Evolutionary conservation across 2,888 invertebrate genomes (phyloP).

Genomic region (Metopia argyrocephala): DNA sequence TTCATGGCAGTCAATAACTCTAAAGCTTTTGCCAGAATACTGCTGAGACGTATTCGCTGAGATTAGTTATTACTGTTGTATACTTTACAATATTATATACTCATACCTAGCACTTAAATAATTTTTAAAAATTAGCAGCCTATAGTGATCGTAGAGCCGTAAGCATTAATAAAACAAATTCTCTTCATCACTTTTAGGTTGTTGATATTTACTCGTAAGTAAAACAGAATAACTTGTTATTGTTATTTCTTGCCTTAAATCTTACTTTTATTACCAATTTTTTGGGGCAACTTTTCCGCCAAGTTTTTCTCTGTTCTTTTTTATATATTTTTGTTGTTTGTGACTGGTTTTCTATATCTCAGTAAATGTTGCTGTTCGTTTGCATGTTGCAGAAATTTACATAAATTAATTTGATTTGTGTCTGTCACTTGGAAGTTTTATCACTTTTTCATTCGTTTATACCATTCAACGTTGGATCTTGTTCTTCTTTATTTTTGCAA

Average conservation of each 20-base stretch:
- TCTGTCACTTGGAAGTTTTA: slow-evolving; percentile 63
- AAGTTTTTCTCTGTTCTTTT: slow-evolving; percentile 9
- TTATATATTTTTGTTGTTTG: slow-evolving; percentile 22
- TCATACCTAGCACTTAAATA: no score
- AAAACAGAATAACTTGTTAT: slow-evolving; percentile 49
- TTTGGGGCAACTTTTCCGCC: slow-evolving; percentile 27
- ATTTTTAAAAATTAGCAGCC: no score
- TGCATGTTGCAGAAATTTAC: slow-evolving; percentile 61
- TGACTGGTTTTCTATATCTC: slow-evolving; percentile 19
- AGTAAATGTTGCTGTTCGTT: slow-evolving; percentile 57
- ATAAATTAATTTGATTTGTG: slow-evolving; percentile 65
- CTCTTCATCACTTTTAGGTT: slow-evolving; percentile 35
- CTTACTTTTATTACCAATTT: slow-evolving; percentile 52
- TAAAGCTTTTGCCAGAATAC: no score
- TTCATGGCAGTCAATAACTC: no score
- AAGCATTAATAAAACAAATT: slow-evolving; percentile 19
- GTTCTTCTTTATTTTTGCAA: not conserved
- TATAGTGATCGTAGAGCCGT: slow-evolving; percentile 1
- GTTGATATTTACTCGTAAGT: slow-evolving; percentile 44
- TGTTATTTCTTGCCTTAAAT: slow-evolving; percentile 4
- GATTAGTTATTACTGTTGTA: no score
- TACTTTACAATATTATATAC: not conserved
- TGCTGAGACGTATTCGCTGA: no score
- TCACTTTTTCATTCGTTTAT: slow-evolving; percentile 33
- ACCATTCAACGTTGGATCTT: not conserved